A percentile compares a stretch with the other conserved stretches of the same genome.
Conservation (phyloP, 2,888 invertebrate species). For the Drepana falcataria region DNA sequence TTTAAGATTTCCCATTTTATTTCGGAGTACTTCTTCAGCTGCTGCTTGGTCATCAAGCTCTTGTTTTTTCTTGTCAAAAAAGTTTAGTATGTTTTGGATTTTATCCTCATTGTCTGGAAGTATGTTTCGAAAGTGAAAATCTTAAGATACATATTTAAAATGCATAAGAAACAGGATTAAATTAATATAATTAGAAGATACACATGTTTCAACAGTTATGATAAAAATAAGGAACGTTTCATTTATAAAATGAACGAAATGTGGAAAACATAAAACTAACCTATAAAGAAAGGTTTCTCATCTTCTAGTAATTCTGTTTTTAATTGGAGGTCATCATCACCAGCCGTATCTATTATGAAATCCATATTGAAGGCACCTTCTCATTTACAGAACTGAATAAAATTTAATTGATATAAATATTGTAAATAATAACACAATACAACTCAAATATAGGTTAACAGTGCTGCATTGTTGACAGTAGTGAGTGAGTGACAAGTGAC, state of each 20-base stretch:
- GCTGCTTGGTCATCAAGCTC: slow-evolving; percentile 43
- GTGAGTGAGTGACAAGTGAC: too few species aligned
- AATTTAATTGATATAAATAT: too few species aligned
- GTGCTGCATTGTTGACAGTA: too few species aligned
- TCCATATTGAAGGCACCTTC: slow-evolving; percentile 53
- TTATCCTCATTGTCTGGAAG: slow-evolving; percentile 54
- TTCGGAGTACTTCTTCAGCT: slow-evolving; percentile 47
- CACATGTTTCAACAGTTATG: neutral
- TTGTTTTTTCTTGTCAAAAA: slow-evolving; percentile 57
- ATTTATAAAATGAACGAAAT: neutral
- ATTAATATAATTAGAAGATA: too few species aligned
- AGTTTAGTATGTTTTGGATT: slow-evolving; percentile 40
- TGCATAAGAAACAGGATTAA: too few species aligned
- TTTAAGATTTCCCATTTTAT: slow-evolving; percentile 52
- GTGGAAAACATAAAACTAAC: slow-evolving; percentile 38
- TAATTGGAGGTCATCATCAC: slow-evolving; percentile 61
- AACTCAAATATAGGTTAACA: too few species aligned
- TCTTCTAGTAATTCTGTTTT: slow-evolving; percentile 47
- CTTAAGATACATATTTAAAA: too few species aligned
- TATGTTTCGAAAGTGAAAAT: too few species aligned
- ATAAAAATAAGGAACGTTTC: neutral
- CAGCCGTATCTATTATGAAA: slow-evolving; percentile 78
- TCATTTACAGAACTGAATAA: too few species aligned
- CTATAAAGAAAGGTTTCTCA: slow-evolving; percentile 56
- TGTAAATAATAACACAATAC: too few species aligned